phyloP scores from a whole-genome alignment of 53 echinoderm and acorn worm species.

The Luidia sarsii region DNA sequence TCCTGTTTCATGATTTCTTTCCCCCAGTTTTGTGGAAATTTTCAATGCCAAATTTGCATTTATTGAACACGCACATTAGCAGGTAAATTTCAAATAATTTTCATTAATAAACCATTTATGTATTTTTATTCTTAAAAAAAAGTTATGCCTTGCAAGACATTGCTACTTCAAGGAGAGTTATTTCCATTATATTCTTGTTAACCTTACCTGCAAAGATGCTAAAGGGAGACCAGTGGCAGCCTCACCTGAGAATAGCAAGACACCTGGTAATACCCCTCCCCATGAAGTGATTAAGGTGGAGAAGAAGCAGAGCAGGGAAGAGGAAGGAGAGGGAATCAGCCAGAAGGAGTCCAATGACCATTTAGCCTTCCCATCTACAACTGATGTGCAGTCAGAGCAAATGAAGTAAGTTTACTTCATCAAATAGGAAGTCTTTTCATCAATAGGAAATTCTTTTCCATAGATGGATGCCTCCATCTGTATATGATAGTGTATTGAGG shows the following conservation, averaged over 20 bases:
- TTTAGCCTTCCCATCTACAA: slow-evolving; percentile 5
- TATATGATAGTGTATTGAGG: too few relatives aligned
- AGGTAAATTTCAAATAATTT: not conserved
- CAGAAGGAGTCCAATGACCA: slow-evolving; percentile 15
- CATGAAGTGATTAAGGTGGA: slow-evolving; percentile 12
- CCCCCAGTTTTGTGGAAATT: too few relatives aligned
- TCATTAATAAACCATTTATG: not conserved
- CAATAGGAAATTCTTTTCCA: too few relatives aligned
- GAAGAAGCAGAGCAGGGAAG: slow-evolving; percentile 28
- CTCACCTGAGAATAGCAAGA: slow-evolving; percentile 55
- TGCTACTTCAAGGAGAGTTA: not conserved
- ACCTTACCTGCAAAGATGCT: slow-evolving; percentile 41
- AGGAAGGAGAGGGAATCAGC: not conserved
- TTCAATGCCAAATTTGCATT: too few relatives aligned
- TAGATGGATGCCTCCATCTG: too few relatives aligned
- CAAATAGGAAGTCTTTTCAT: too few relatives aligned
- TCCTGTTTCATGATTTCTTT: too few relatives aligned
- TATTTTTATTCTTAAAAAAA: not conserved
- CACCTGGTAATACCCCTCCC: slow-evolving; percentile 43
- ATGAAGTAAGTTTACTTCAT: slow-evolving; percentile 72
- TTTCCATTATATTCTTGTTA: not conserved
- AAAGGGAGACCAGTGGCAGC: slow-evolving; percentile 63
- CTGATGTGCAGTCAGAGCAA: slow-evolving; percentile 39
- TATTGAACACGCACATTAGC: too few relatives aligned
- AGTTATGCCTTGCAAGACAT: not conserved